Evolutionary conservation across 2,113 vertebrate genomes (phyloP).

Genomic region (Furnarius figulus): DNA sequence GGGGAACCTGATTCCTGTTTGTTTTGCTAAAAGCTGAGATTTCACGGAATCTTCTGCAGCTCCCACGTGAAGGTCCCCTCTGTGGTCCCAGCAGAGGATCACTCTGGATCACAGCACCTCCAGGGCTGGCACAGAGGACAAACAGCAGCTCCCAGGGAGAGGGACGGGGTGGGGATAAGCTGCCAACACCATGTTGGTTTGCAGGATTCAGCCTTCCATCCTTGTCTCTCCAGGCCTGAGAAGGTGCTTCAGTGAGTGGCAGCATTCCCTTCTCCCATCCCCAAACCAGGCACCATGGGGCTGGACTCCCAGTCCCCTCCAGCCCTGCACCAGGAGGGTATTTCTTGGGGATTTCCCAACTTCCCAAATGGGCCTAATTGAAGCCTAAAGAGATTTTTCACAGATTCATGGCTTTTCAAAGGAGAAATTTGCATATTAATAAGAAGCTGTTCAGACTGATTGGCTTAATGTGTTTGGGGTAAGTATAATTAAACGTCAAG

Average conservation of each 20-base stretch:
- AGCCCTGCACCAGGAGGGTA: background rate
- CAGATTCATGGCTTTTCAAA: slow-evolving; percentile 76
- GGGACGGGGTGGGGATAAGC: background rate
- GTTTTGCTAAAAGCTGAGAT: slow-evolving; percentile 15
- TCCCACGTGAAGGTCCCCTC: background rate
- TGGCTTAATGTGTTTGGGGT: slow-evolving; percentile 82
- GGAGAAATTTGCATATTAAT: slow-evolving; percentile 88
- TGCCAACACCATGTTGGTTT: rapidly evolving
- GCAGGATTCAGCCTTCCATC: background rate
- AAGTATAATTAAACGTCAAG: slow-evolving; percentile 84
- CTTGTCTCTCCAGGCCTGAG: background rate
- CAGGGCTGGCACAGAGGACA: background rate
- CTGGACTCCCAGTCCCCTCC: rapidly evolving
- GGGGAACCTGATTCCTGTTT: background rate
- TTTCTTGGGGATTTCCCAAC: slow-evolving; percentile 47
- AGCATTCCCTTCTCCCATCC: background rate
- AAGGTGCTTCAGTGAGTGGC: background rate
- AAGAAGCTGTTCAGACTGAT: slow-evolving; percentile 82
- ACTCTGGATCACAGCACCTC: rapidly evolving
- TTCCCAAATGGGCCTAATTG: slow-evolving; percentile 72
- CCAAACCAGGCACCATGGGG: background rate
- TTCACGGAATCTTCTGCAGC: background rate
- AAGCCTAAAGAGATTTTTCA: slow-evolving; percentile 73
- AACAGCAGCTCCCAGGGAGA: background rate
- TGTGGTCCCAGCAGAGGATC: background rate